phyloP scores from a whole-genome alignment of 2,113 vertebrate genomes.

The Hiodon alosoides region DNA sequence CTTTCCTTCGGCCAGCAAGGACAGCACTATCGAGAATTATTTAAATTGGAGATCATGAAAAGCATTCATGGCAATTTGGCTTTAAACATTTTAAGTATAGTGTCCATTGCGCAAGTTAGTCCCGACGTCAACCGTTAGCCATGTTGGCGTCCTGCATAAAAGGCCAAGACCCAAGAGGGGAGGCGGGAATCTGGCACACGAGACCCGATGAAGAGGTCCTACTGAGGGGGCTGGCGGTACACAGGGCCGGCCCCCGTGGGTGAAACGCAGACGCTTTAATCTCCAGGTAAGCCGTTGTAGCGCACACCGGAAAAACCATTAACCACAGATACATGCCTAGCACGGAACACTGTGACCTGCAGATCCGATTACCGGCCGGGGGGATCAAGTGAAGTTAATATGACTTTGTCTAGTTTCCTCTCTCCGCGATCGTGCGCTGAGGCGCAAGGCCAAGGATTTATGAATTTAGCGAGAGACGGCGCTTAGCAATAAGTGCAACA shows the following conservation, averaged over 20 bases:
- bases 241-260: neutral
- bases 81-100: no score
- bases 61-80: no score
- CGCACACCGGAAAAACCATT: constrained; percentile 34
- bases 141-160: no score
- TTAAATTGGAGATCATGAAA: no score
- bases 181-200: neutral
- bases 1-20: no score
- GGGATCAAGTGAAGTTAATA: constrained; percentile 51
- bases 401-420: constrained; percentile 42
- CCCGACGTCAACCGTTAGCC: no score
- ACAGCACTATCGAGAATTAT: no score
- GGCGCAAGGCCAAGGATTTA: constrained; percentile 6
- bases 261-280: constrained; percentile 51
- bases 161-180: no score
- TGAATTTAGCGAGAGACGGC: neutral
- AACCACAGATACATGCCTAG: constrained; percentile 26
- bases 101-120: no score
- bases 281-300: constrained; percentile 49
- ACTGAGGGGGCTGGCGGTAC: neutral
- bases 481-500: neutral
- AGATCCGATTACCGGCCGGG: constrained; percentile 47
- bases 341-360: constrained; percentile 29
- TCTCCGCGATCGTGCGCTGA: constrained; percentile 27
- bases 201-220: neutral